phyloP scores from a whole-genome alignment of 2,797 vertebrate genomes.

The Acestrorhynchus altus region DNA sequence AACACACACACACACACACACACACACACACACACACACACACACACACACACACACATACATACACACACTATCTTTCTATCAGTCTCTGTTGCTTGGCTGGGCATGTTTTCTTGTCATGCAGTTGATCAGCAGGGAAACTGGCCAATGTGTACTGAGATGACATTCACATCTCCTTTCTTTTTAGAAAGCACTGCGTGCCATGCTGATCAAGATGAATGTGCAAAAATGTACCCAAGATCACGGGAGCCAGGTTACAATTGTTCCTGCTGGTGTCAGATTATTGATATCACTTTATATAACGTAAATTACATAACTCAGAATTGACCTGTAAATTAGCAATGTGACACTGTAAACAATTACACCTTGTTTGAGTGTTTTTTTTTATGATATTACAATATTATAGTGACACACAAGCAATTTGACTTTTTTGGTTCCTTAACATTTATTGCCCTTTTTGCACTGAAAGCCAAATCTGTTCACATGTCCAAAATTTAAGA shows the following conservation, averaged over 20 bases:
- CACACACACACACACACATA: no score
- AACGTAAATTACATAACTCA: not conserved
- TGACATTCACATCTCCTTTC: not conserved
- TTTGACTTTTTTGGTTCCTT: not conserved
- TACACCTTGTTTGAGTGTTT: not conserved
- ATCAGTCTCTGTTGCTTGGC: not conserved
- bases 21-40: no score
- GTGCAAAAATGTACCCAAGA: not conserved
- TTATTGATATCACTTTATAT: not conserved
- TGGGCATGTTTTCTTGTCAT: constrained; percentile 3
- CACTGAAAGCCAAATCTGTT: not conserved
- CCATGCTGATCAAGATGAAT: not conserved
- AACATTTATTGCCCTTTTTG: not conserved
- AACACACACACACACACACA: constrained; percentile 22
- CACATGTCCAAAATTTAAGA: not conserved
- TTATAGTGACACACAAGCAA: no score
- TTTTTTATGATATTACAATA: not conserved
- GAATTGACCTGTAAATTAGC: constrained; percentile 50
- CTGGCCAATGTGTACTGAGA: not conserved
- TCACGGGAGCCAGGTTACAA: not conserved
- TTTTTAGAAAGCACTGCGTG: not conserved
- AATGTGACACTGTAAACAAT: not conserved
- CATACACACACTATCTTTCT: no score
- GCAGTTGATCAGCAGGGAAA: not conserved
- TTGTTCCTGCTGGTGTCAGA: not conserved